A percentile compares a stretch with the other conserved stretches of the same genome.
These are phyloP conservation scores for Rhagoletis pomonella DNA, from an alignment of 1,140 invertebrate species.

Conservation along the genomic window DNA sequence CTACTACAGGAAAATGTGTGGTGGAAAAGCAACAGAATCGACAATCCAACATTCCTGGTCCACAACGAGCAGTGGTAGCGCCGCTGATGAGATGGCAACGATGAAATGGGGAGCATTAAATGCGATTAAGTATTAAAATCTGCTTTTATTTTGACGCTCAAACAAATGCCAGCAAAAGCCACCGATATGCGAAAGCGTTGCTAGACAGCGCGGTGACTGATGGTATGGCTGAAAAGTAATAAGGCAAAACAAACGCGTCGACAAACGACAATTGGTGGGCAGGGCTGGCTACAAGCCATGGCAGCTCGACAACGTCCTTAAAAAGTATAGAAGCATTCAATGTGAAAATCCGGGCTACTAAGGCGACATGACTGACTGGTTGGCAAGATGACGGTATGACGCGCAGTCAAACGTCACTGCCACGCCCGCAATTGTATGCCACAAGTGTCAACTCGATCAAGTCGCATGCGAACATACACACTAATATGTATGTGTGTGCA, in stretches of 20 bases:
- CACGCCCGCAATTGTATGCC: background rate
- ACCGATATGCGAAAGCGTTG: background rate
- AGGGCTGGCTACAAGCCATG: background rate
- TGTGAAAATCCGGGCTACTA: background rate
- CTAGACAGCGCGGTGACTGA: background rate
- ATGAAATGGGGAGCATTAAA: constrained; percentile 16
- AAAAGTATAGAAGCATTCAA: background rate
- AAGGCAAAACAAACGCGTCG: background rate
- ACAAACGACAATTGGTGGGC: background rate
- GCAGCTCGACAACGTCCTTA: background rate
- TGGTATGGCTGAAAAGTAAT: background rate
- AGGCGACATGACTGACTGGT: background rate
- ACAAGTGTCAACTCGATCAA: background rate
- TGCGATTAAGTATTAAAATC: constrained; percentile 29
- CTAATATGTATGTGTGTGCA: background rate
- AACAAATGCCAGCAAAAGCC: background rate
- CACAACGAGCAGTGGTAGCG: background rate
- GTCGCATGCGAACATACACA: background rate
- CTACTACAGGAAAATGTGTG: constrained; percentile 17
- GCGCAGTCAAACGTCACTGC: constrained; percentile 5
- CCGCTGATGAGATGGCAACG: background rate
- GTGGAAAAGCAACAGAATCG: background rate
- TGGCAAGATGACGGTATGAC: background rate
- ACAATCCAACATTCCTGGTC: background rate
- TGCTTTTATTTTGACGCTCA: constrained; percentile 20